Evolutionary conservation across 2,888 invertebrate genomes (phyloP), one percentile per base, ranked within the genome.

Genomic region (Leptinotarsa juncta): DNA sequence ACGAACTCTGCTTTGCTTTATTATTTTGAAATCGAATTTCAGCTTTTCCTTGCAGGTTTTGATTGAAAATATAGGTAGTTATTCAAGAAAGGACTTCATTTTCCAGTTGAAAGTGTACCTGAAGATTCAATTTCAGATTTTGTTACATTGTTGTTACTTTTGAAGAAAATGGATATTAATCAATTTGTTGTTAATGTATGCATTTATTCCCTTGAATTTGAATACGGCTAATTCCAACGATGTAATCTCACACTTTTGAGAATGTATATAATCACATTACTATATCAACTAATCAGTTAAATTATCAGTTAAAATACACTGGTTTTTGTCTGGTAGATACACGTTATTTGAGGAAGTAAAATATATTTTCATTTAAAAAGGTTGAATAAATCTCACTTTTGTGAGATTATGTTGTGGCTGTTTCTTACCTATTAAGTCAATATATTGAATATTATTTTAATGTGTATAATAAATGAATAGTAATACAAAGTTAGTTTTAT

Each of bases 381-480:
- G 16, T 62, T n/a, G 42, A 62, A 62, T 62, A 42, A 32, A 32
- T 20, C 4, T 66, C 32, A 42, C 20, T 42, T 70, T 32, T 71
- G 76, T 73, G 76, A 73, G 75, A 72, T 72, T 75, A 75, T 76
- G 57, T 73, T 73, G 72, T 70, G 67, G 72, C 72, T 68, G 48
- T 57, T 55, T 68, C 57, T 14, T 18, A 62, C 62, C 32, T 62
- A 62, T 62, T 32, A 42, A 62, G 62, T 62, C 62, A 62, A 62
- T 62, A 57, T 51, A 60, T 60, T 60, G 62, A 62, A 62, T 62
- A 62, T 62, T n/a, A 42, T 62, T 42, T n/a, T 1, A 32, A 62
- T 42, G n/a, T 62, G 32, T 62, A 62, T 62, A 62, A 15, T 51
- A 51, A 42, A 32, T 32, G 7, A 42, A 62, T 62, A 32, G 12